Evolutionary conservation across 92 coral and sea anemone genomes (phyloP).

Genomic region (Phenganax marumi): DNA sequence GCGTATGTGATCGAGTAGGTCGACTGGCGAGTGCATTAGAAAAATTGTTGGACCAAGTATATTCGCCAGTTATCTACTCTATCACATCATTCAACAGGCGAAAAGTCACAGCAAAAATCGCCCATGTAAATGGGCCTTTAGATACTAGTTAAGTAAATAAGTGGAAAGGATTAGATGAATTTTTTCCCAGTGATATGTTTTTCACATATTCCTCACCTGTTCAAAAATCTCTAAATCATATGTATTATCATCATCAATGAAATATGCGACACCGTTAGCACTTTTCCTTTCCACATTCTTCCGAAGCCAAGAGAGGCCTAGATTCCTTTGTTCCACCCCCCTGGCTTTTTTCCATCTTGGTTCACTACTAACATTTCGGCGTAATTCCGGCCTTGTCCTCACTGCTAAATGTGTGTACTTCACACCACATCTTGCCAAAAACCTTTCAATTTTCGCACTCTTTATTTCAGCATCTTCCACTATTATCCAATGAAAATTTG

Average conservation of each 20-base stretch:
- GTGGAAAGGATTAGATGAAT: too few species aligned
- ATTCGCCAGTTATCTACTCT: too few species aligned
- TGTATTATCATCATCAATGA: constrained; percentile 97
- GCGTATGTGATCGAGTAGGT: too few species aligned
- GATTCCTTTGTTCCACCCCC: constrained; percentile 93
- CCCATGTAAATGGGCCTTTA: too few species aligned
- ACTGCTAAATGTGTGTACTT: constrained; percentile 73
- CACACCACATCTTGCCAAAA: constrained; percentile 65
- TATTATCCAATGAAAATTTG: constrained; percentile 85
- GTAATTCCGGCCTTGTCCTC: constrained; percentile 64
- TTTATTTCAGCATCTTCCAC: constrained; percentile 75
- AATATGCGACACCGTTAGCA: constrained; percentile 77
- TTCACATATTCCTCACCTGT: constrained; percentile 61
- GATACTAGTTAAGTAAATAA: background rate
- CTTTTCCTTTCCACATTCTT: constrained; percentile 44
- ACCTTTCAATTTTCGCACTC: constrained; percentile 61
- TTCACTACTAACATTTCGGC: constrained; percentile 65
- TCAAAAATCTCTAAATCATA: constrained; percentile 88
- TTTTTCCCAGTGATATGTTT: background rate
- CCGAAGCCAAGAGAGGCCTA: constrained; percentile 79
- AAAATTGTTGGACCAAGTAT: too few species aligned
- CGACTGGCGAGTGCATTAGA: too few species aligned
- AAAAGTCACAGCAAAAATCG: too few species aligned
- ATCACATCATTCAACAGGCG: too few species aligned
- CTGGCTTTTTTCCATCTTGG: constrained; percentile 92